A percentile compares a stretch with the other conserved stretches of the same genome.
These are phyloP conservation scores for Polypterus bichir DNA, from an alignment of 2,113 vertebrate genomes.

Conservation along the genomic window DNA sequence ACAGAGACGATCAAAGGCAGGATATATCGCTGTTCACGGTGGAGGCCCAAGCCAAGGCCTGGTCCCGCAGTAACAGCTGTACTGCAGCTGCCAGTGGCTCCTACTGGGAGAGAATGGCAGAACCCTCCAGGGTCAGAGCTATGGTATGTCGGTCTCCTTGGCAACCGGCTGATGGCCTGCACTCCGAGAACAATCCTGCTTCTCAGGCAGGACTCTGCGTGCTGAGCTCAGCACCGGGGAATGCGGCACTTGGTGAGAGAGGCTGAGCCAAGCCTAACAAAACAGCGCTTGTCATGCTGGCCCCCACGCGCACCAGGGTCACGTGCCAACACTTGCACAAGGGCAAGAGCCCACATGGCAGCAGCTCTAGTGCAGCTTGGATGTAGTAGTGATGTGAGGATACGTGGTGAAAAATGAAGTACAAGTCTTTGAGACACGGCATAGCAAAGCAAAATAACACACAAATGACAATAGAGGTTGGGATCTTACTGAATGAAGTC, in stretches of 20 bases:
- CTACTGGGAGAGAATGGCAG: slow-evolving; percentile 60
- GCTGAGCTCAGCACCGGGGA: slow-evolving; percentile 52
- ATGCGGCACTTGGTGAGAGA: slow-evolving; percentile 34
- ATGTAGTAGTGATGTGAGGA: too few species aligned
- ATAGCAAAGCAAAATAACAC: too few species aligned
- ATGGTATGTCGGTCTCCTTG: slow-evolving; percentile 87
- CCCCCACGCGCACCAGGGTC: slow-evolving; percentile 11
- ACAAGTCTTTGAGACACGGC: too few species aligned
- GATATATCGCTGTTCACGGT: too few species aligned
- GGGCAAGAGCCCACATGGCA: too few species aligned
- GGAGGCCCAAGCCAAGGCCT: slow-evolving; percentile 22
- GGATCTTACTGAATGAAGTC: too few species aligned
- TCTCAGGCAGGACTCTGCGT: slow-evolving; percentile 44
- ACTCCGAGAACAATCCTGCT: slow-evolving; percentile 58
- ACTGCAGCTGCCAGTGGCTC: slow-evolving; percentile 78
- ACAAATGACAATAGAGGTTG: too few species aligned
- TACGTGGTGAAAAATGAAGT: too few species aligned
- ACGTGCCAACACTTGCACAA: too few species aligned
- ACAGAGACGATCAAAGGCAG: too few species aligned
- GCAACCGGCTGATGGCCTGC: slow-evolving; percentile 69
- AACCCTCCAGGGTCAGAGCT: slow-evolving; percentile 78
- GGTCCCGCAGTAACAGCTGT: slow-evolving; percentile 69
- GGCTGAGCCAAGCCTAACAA: slow-evolving; percentile 36
- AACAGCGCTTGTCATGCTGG: slow-evolving; percentile 40
- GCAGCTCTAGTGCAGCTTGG: too few species aligned